These are phyloP conservation scores for Platynereis dumerilii DNA, from an alignment of 2,888 invertebrate genomes.

Conservation along the genomic window DNA sequence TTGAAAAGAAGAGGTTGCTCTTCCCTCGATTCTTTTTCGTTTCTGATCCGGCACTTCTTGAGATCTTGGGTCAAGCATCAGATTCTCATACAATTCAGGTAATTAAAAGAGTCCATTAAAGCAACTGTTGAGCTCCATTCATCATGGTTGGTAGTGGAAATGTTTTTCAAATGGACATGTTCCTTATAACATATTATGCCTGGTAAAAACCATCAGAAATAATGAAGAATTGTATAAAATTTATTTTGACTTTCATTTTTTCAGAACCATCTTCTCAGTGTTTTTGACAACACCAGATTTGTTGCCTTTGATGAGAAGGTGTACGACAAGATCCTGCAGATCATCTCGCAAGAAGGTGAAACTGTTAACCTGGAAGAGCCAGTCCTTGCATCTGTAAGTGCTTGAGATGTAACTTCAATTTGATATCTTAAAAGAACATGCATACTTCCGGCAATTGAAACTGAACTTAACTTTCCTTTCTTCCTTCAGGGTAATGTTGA, in stretches of 20 bases:
- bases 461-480: background rate
- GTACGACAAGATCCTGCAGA: constrained; percentile 93
- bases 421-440: no score
- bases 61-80: constrained; percentile 64
- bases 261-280: constrained; percentile 91
- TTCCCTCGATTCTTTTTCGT: constrained; percentile 65
- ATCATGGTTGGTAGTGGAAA: no score
- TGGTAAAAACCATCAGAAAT: no score
- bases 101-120: background rate
- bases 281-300: constrained; percentile 90
- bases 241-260: no score
- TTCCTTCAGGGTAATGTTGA: constrained; percentile 73
- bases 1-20: constrained; percentile 34
- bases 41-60: constrained; percentile 64
- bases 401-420: background rate
- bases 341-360: constrained; percentile 93
- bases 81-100: constrained; percentile 65
- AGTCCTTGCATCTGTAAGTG: constrained; percentile 67
- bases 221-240: no score
- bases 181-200: background rate
- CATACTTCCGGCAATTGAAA: background rate
- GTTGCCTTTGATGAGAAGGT: constrained; percentile 95
- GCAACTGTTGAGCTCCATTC: no score
- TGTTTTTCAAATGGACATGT: no score
- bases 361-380: constrained; percentile 79